Evolutionary conservation across 2,797 vertebrate species (phyloP).

Genomic region (Loriculus beryllinus): DNA sequence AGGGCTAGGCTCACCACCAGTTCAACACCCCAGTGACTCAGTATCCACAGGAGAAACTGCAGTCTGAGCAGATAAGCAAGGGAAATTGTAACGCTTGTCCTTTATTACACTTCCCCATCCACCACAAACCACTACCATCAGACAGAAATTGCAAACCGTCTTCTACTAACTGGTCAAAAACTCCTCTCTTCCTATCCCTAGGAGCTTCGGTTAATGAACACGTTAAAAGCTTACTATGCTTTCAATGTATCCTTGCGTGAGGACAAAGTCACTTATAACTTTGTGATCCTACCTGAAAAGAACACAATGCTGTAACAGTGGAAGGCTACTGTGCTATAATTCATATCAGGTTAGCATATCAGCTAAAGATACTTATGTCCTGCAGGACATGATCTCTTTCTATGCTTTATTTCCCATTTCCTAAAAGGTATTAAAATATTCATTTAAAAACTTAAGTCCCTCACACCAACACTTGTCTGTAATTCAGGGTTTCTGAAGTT

Average conservation of each 20-base stretch:
- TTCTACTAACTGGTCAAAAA: background rate
- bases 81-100: background rate
- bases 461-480: background rate
- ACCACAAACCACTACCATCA: background rate
- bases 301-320: background rate
- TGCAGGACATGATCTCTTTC: background rate
- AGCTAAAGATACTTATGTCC: background rate
- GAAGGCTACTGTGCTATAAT: background rate
- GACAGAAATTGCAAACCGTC: background rate
- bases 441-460: background rate
- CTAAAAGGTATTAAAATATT: background rate
- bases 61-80: background rate
- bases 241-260: fast-evolving
- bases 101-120: background rate
- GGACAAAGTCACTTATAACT: background rate
- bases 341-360: background rate
- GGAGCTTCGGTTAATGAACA: background rate
- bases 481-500: background rate
- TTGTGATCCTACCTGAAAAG: background rate
- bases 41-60: background rate
- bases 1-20: background rate
- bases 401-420: background rate
- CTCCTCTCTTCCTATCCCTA: background rate
- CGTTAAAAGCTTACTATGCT: background rate
- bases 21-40: background rate